These are phyloP conservation scores for Ennomos fuscantarius DNA, from an alignment of 2,888 invertebrate species.

Conservation along the genomic window DNA sequence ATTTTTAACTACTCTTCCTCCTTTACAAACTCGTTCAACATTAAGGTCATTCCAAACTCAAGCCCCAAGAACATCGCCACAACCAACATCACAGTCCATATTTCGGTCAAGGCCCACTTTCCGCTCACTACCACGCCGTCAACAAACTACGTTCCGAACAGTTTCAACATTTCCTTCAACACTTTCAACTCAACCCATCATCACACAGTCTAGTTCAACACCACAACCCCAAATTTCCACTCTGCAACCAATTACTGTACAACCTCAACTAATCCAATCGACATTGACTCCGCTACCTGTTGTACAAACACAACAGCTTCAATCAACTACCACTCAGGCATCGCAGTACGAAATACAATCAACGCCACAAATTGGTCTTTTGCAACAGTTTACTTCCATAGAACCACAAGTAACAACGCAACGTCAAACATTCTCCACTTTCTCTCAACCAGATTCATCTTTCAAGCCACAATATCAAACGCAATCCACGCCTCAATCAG, in stretches of 20 bases:
- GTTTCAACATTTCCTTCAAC: constrained; percentile 13
- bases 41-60: constrained; percentile 9
- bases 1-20: constrained; percentile 1
- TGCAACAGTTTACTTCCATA: constrained; percentile 10
- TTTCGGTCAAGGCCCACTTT: constrained; percentile 20
- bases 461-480: constrained; percentile 5
- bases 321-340: constrained; percentile 10
- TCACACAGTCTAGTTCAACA: constrained; percentile 1
- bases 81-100: background rate
- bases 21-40: constrained; percentile 1
- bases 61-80: constrained; percentile 6
- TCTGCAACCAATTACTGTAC: background rate
- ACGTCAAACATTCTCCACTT: constrained; percentile 16
- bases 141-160: constrained; percentile 15
- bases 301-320: constrained; percentile 16
- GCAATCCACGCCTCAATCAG: constrained; percentile 11
- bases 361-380: constrained; percentile 5
- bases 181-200: constrained; percentile 7
- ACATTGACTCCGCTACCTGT: constrained; percentile 7
- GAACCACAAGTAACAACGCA: constrained; percentile 21
- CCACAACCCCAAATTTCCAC: constrained; percentile 3
- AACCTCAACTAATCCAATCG: constrained; percentile 8
- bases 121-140: constrained; percentile 10
- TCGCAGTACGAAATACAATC: constrained; percentile 7
- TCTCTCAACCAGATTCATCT: constrained; percentile 14